Evolutionary conservation across 2,113 vertebrate species (phyloP).

Genomic region (Turnix velox): DNA sequence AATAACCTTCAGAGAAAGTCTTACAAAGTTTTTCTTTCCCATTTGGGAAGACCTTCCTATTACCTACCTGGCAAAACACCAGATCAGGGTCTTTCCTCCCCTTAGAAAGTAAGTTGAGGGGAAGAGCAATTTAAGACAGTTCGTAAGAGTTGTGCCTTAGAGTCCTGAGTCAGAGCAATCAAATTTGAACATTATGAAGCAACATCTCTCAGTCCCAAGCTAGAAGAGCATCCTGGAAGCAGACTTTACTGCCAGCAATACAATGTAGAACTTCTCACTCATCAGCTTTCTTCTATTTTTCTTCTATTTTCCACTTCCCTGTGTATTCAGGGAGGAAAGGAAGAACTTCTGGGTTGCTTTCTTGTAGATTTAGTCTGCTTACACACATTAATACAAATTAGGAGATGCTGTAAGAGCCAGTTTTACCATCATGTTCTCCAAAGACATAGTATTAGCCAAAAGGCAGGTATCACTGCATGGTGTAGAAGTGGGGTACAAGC

Average conservation of each 20-base stretch:
- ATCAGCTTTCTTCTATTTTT: no score
- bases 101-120: not conserved
- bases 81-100: not conserved
- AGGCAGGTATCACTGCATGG: not conserved
- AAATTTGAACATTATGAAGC: conserved; percentile 15
- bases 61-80: not conserved
- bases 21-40: not conserved
- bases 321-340: not conserved
- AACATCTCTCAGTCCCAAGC: not conserved
- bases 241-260: not conserved
- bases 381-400: not conserved
- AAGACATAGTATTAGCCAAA: not conserved
- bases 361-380: not conserved
- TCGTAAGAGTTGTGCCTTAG: not conserved
- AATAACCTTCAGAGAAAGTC: not conserved
- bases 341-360: not conserved
- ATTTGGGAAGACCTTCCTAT: not conserved
- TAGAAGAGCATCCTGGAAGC: not conserved
- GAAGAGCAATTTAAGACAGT: conserved; percentile 1
- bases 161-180: not conserved
- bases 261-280: not conserved
- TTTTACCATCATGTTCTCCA: not conserved
- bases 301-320: not conserved
- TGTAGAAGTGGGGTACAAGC: not conserved
- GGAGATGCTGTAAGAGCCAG: not conserved